These are phyloP conservation scores for Burhinus oedicnemus DNA, from an alignment of 2,113 vertebrate genomes.

Conservation along the genomic window DNA sequence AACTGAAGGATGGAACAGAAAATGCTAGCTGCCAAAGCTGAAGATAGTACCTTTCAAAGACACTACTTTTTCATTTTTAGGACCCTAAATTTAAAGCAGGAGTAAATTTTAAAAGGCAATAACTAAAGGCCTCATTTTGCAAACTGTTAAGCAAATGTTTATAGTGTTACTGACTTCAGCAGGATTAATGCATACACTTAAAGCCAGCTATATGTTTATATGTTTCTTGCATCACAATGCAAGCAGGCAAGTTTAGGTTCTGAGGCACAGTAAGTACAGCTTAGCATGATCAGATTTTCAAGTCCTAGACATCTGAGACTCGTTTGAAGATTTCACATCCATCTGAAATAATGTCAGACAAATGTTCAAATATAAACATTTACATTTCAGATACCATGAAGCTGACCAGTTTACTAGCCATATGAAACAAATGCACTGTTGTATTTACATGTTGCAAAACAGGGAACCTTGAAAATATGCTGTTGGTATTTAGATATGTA, in stretches of 20 bases:
- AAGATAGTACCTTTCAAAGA: background rate
- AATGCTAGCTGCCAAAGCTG: background rate
- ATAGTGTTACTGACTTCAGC: background rate
- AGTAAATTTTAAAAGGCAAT: background rate
- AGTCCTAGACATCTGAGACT: background rate
- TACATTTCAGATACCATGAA: background rate
- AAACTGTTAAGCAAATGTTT: background rate
- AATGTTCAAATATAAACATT: background rate
- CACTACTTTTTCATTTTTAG: background rate
- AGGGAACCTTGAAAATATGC: background rate
- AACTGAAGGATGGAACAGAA: background rate
- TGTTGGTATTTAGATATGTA: background rate
- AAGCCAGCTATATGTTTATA: background rate
- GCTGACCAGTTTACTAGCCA: background rate
- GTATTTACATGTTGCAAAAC: background rate
- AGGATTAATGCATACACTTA: background rate
- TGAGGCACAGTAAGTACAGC: background rate
- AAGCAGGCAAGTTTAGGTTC: background rate
- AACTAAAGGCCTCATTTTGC: background rate
- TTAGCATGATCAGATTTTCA: background rate
- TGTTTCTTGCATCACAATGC: background rate
- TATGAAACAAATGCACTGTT: background rate
- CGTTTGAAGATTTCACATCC: background rate
- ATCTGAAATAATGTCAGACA: background rate
- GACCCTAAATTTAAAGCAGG: background rate